Conservation (phyloP, 1,140 invertebrate species). For the Oncopodura yosiiana region DNA sequence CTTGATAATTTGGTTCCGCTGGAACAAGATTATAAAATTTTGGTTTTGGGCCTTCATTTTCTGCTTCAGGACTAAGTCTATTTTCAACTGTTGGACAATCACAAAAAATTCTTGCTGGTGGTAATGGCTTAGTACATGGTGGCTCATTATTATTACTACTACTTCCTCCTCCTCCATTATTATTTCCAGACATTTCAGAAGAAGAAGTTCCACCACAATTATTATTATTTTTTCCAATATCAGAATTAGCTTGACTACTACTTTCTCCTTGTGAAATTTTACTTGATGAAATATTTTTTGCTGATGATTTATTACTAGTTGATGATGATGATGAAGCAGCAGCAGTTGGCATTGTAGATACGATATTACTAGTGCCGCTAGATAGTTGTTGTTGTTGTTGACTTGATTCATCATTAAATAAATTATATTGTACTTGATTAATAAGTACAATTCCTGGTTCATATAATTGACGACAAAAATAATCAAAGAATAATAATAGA, state of each 20-base stretch:
- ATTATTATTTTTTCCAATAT: not conserved
- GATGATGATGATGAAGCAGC: conserved; percentile 1
- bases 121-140: conserved; percentile 22
- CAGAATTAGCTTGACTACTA: not conserved
- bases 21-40: conserved; percentile 74
- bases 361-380: too few relatives aligned
- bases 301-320: not conserved
- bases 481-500: conserved; percentile 81
- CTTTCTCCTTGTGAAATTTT: too few relatives aligned
- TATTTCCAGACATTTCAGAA: too few relatives aligned
- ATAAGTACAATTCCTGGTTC: conserved; percentile 47
- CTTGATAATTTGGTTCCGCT: conserved; percentile 64
- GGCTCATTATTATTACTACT: conserved; percentile 16
- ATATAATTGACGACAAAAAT: conserved; percentile 89
- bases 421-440: conserved; percentile 34
- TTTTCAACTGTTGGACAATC: conserved; percentile 45
- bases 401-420: conserved; percentile 28
- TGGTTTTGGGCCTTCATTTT: conserved; percentile 66
- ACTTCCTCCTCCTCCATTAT: too few relatives aligned
- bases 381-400: not conserved
- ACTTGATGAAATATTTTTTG: not conserved
- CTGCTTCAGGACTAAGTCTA: conserved; percentile 43
- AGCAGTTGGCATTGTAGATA: not conserved
- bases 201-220: not conserved
- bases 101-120: conserved; percentile 54